Percentiles rank a stretch among this genome's conserved stretches.
Conservation (phyloP, 2,797 vertebrate species). For the Cryptoprocta ferox region DNA sequence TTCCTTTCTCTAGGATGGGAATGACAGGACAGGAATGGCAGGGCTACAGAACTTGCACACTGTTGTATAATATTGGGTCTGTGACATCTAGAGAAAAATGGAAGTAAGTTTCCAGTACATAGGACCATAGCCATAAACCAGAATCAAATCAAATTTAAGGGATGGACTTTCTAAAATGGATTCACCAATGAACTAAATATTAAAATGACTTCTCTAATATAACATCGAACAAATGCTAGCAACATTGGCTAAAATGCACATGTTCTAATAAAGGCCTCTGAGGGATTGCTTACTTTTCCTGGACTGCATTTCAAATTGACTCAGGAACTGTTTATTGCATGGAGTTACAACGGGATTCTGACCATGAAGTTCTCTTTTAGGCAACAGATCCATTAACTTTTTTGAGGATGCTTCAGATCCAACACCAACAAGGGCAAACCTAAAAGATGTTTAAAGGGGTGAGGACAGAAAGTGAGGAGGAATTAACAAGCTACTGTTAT, state of each 20-base stretch:
- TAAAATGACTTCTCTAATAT: neutral
- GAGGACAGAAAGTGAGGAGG: constrained; percentile 5
- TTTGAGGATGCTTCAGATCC: constrained; percentile 97
- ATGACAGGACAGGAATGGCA: constrained; percentile 48
- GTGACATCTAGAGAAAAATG: constrained; percentile 44
- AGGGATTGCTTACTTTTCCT: constrained; percentile 94
- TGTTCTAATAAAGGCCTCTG: constrained; percentile 65
- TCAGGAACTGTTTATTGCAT: constrained; percentile 99
- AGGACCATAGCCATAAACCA: constrained; percentile 22
- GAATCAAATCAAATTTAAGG: neutral
- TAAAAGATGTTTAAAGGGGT: constrained; percentile 79
- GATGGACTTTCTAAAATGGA: neutral
- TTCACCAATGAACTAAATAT: constrained; percentile 14
- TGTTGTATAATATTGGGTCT: neutral
- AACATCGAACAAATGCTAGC: constrained; percentile 41
- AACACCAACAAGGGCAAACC: constrained; percentile 98
- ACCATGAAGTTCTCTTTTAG: constrained; percentile 97
- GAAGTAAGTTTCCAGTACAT: constrained; percentile 14
- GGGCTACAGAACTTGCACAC: constrained; percentile 23
- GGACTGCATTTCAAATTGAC: constrained; percentile 99
- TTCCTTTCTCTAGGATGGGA: constrained; percentile 57
- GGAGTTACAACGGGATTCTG: constrained; percentile 99
- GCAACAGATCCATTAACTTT: constrained; percentile 97
- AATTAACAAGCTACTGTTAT: constrained; percentile 5
- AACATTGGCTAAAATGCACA: constrained; percentile 44